phyloP scores from a whole-genome alignment of 2,113 vertebrate species.

The Scomber japonicus region DNA sequence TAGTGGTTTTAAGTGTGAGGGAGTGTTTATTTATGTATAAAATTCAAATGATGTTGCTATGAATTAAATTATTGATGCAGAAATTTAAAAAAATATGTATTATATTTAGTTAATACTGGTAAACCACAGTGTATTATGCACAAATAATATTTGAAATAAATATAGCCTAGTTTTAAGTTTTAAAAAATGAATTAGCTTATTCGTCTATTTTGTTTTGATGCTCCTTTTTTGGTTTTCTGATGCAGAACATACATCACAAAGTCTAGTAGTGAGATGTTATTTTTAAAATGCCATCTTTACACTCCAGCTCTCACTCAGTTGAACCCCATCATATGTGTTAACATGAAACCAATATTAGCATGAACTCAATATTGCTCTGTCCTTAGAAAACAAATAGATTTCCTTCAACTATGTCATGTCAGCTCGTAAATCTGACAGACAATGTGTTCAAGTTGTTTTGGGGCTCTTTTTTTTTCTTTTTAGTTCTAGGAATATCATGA shows the following conservation, averaged over 20 bases:
- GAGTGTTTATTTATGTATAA: constrained; percentile 37
- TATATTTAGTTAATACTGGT: not conserved
- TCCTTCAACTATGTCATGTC: not conserved
- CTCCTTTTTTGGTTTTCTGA: constrained; percentile 17
- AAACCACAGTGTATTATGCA: too few relatives aligned
- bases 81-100: constrained; percentile 6
- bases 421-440: constrained; percentile 1
- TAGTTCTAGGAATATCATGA: not conserved
- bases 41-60: constrained; percentile 5
- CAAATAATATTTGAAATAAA: constrained; percentile 3
- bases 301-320: not conserved
- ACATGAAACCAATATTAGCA: constrained; percentile 1
- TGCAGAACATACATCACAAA: not conserved
- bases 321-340: constrained; percentile 23
- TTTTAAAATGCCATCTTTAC: too few relatives aligned
- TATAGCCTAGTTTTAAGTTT: not conserved
- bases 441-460: constrained; percentile 24
- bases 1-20: constrained; percentile 4
- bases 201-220: not conserved
- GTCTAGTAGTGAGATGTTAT: not conserved
- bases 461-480: not conserved
- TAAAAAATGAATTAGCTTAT: constrained; percentile 5
- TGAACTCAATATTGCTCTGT: not conserved
- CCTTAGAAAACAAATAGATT: constrained; percentile 6
- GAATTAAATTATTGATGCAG: constrained; percentile 46